Evolutionary conservation across 1,140 invertebrate species (phyloP).

Genomic region (Caenorhabditis remanei): DNA sequence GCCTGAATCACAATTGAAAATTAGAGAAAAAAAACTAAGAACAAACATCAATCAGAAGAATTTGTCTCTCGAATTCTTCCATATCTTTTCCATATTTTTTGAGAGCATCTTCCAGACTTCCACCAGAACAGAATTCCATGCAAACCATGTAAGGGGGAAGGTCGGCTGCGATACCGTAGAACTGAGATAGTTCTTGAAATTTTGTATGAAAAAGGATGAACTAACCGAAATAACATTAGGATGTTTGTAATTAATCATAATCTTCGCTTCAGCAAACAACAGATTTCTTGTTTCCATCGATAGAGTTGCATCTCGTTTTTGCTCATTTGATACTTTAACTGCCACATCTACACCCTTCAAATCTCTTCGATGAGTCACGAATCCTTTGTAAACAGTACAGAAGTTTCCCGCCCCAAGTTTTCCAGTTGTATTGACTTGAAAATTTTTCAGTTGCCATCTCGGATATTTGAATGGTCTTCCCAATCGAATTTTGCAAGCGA

Average conservation of each 20-base stretch:
- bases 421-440: conserved; percentile 45
- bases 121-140: conserved; percentile 67
- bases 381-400: conserved; percentile 62
- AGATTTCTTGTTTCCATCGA: conserved; percentile 48
- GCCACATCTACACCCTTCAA: not conserved
- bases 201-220: not conserved
- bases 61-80: conserved; percentile 51
- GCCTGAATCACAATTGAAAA: conserved; percentile 57
- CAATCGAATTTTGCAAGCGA: conserved; percentile 36
- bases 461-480: conserved; percentile 47
- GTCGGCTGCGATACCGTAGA: conserved; percentile 66
- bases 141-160: conserved; percentile 64
- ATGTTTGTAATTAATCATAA: conserved; percentile 61
- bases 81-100: conserved; percentile 62
- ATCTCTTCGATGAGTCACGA: not conserved
- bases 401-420: conserved; percentile 64
- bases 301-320: not conserved
- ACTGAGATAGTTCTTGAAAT: conserved; percentile 55
- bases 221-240: conserved; percentile 37
- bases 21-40: not conserved
- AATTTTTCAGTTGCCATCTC: conserved; percentile 50
- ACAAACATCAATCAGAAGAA: conserved; percentile 31
- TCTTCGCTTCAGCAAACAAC: conserved; percentile 62
- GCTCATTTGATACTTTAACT: conserved; percentile 29
- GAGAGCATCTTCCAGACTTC: conserved; percentile 66